phyloP scores from a whole-genome alignment of 2,113 vertebrate species.

The Muntiacus muntjak region DNA sequence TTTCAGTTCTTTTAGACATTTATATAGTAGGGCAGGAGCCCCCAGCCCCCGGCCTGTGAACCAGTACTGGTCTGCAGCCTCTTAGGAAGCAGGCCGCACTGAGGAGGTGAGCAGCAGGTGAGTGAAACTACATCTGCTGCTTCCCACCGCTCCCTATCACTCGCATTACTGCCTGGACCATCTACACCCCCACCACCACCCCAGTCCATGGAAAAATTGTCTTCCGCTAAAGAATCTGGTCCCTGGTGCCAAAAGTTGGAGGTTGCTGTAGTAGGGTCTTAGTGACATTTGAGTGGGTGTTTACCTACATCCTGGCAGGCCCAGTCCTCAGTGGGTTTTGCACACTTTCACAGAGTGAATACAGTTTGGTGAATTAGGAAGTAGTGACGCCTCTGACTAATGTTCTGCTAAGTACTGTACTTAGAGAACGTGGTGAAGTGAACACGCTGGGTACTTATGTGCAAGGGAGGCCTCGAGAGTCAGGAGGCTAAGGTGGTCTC shows the following conservation, averaged over 20 bases:
- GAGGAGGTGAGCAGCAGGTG: background rate
- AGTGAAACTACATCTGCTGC: background rate
- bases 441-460: no score
- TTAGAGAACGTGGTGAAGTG: background rate
- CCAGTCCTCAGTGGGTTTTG: background rate
- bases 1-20: background rate
- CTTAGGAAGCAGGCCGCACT: background rate
- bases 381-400: background rate
- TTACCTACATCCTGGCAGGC: background rate
- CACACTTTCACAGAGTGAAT: background rate
- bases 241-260: background rate
- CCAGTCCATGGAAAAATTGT: background rate
- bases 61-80: background rate
- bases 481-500: background rate
- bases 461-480: background rate
- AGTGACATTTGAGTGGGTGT: background rate
- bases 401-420: background rate
- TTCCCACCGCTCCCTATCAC: background rate
- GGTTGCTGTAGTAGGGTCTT: background rate
- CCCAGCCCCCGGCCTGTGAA: background rate
- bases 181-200: background rate
- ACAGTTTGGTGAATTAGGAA: accelerated
- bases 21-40: background rate
- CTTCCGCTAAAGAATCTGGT: background rate
- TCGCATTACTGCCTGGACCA: background rate